Evolutionary conservation across 30 jellyfish, hydroid and myxozoan genomes (phyloP).

Genomic region (Morbakka virulenta): DNA sequence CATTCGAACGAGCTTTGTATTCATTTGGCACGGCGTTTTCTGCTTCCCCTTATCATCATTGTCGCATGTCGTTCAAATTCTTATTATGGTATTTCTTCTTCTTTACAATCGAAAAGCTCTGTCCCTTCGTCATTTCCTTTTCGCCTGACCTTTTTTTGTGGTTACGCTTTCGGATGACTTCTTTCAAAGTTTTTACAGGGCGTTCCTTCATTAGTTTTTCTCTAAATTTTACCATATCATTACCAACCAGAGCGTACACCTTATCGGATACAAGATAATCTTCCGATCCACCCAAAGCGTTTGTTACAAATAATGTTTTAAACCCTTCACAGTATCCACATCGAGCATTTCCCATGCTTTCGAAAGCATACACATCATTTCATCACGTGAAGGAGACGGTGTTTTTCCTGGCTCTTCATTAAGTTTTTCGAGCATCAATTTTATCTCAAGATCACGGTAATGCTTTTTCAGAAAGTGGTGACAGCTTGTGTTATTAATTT

Average conservation of each 20-base stretch:
- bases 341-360: conserved; percentile 24
- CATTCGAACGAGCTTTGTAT: neutral
- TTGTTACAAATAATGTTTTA: too few relatives aligned
- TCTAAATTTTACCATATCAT: neutral
- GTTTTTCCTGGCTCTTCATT: neutral
- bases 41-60: neutral
- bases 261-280: too few relatives aligned
- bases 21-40: neutral
- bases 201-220: neutral
- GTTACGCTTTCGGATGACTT: conserved; percentile 7
- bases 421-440: conserved; percentile 3
- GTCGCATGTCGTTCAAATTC: neutral
- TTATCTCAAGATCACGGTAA: conserved; percentile 12
- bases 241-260: conserved; percentile 8
- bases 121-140: neutral
- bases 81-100: conserved; percentile 13
- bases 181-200: neutral
- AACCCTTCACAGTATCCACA: conserved; percentile 5
- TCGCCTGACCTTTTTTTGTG: neutral
- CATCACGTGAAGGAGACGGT: conserved; percentile 29
- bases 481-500: conserved; percentile 15
- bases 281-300: too few relatives aligned
- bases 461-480: conserved; percentile 2
- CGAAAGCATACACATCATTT: conserved; percentile 19
- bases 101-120: too few relatives aligned